Conservation (phyloP, 2,113 vertebrate genomes). For the Gyps fulvus region DNA sequence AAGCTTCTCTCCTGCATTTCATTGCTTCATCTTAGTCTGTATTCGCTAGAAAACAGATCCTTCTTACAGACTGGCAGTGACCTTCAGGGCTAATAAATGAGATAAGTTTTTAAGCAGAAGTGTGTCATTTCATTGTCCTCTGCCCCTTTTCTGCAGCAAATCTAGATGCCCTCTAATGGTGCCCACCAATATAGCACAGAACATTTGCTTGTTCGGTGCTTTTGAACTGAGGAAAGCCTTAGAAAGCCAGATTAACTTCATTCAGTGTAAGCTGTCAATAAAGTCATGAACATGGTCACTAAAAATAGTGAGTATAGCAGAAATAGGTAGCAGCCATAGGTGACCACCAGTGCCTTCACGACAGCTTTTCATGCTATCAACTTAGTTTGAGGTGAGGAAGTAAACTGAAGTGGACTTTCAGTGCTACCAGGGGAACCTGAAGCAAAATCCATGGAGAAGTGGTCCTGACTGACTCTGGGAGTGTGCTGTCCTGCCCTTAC, state of each 20-base stretch:
- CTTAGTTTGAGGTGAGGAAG: background rate
- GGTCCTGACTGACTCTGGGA: background rate
- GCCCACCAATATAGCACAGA: background rate
- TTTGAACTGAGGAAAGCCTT: background rate
- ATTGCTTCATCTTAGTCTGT: background rate
- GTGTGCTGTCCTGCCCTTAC: background rate
- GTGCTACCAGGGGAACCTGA: background rate
- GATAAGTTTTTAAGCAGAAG: background rate
- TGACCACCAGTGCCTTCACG: background rate
- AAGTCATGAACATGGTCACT: background rate
- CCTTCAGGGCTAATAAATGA: background rate
- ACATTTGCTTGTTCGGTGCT: background rate
- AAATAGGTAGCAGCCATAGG: background rate
- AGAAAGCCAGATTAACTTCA: background rate
- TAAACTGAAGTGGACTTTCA: background rate
- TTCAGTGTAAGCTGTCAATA: background rate
- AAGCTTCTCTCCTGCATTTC: background rate
- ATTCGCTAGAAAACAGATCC: background rate
- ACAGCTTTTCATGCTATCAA: background rate
- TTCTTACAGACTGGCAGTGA: background rate
- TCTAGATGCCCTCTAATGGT: background rate
- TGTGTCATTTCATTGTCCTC: background rate
- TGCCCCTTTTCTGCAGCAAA: background rate
- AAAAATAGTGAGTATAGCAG: background rate
- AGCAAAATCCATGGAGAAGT: background rate